Evolutionary conservation across 2,113 vertebrate genomes (phyloP).

Genomic region (Hiodon tergisus): DNA sequence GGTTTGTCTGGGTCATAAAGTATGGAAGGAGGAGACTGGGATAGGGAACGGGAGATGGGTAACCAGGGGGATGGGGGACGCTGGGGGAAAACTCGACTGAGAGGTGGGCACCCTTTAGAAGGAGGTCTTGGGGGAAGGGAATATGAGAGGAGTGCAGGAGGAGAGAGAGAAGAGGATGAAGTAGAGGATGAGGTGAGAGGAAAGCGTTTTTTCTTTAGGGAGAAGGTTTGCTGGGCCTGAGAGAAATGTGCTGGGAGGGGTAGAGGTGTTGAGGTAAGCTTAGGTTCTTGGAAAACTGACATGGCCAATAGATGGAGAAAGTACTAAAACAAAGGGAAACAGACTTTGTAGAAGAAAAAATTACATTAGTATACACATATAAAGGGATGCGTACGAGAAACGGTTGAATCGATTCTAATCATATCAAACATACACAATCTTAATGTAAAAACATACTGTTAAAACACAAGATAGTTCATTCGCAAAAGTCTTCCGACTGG

Average conservation of each 20-base stretch:
- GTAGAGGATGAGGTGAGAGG: slow-evolving; percentile 56
- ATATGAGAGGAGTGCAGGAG: slow-evolving; percentile 45
- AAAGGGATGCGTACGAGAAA: not conserved
- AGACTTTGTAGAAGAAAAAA: not conserved
- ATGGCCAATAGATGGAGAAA: slow-evolving; percentile 40
- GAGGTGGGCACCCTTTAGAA: slow-evolving; percentile 63
- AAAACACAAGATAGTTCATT: not conserved
- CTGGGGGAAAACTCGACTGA: slow-evolving; percentile 71
- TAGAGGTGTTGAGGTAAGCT: slow-evolving; percentile 55
- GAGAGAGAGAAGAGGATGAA: slow-evolving; percentile 51
- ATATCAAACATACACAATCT: too few relatives aligned
- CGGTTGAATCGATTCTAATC: too few relatives aligned
- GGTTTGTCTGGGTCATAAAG: slow-evolving; percentile 68
- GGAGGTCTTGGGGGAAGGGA: slow-evolving; percentile 67
- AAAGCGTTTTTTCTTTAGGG: slow-evolving; percentile 66
- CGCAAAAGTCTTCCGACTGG: too few relatives aligned
- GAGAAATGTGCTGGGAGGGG: slow-evolving; percentile 74
- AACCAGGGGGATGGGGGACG: slow-evolving; percentile 59
- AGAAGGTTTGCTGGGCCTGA: slow-evolving; percentile 77
- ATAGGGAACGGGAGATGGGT: slow-evolving; percentile 64
- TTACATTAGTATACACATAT: too few relatives aligned
- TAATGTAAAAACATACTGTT: not conserved
- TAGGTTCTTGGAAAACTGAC: slow-evolving; percentile 62
- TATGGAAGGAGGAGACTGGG: slow-evolving; percentile 42
- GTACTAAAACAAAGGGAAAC: not conserved